phyloP scores from a whole-genome alignment of 1,140 invertebrate species.

The Drosophila guanche region DNA sequence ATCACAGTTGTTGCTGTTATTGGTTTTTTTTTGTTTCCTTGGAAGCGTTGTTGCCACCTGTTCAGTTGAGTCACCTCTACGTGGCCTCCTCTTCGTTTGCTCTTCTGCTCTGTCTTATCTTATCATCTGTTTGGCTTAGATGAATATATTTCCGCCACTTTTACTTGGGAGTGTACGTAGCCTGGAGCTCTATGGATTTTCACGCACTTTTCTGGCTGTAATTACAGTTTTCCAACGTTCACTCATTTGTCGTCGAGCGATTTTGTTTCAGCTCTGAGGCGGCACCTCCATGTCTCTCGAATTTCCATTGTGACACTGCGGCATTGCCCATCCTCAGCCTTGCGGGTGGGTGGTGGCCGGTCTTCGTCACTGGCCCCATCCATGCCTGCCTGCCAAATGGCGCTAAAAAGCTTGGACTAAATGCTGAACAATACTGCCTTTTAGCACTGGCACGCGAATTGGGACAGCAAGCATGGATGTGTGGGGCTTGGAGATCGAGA shows the following conservation, averaged over 20 bases:
- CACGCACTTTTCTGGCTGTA: conserved; percentile 64
- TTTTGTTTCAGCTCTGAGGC: conserved; percentile 44
- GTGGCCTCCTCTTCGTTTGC: conserved; percentile 4
- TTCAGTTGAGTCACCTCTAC: conserved; percentile 1
- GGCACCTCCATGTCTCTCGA: neutral
- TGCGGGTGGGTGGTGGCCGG: too few relatives aligned
- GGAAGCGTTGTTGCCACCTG: too few relatives aligned
- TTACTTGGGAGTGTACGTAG: neutral
- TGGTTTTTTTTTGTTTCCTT: neutral
- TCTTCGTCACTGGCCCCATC: too few relatives aligned
- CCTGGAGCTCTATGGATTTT: conserved; percentile 15
- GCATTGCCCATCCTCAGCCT: neutral
- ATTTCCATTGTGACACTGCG: conserved; percentile 2
- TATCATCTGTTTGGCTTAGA: conserved; percentile 51
- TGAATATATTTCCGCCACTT: conserved; percentile 19
- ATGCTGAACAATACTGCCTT: too few relatives aligned
- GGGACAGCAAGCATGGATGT: conserved; percentile 31
- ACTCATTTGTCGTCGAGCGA: conserved; percentile 17
- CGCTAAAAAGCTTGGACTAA: conserved; percentile 35
- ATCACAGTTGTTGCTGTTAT: conserved; percentile 11
- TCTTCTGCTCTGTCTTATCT: conserved; percentile 31
- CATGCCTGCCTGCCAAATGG: conserved; percentile 6
- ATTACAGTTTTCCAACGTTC: conserved; percentile 32
- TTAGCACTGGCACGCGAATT: conserved; percentile 34
- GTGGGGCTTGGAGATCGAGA: conserved; percentile 20